phyloP scores from a whole-genome alignment of 2,113 vertebrate species.

The Hippocampus barbouri region DNA sequence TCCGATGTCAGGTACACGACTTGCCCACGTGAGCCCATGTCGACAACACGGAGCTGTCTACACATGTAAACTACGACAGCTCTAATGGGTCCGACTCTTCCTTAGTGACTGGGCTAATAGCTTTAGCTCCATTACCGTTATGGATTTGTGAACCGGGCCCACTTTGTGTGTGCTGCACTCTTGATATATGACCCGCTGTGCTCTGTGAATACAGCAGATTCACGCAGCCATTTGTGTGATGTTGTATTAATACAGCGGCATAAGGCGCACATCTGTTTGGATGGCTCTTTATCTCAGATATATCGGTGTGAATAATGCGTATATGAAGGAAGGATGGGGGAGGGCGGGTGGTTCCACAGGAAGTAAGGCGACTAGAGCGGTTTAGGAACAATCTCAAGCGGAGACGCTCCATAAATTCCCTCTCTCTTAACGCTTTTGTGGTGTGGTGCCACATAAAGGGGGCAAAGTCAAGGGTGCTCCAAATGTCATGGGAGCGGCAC shows the following conservation, averaged over 20 bases:
- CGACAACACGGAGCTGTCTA: not conserved
- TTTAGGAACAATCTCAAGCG: constrained; percentile 56
- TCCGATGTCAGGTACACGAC: not conserved
- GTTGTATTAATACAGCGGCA: constrained; percentile 42
- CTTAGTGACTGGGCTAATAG: constrained; percentile 34
- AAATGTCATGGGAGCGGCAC: constrained; percentile 64
- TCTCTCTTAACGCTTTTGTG: constrained; percentile 70
- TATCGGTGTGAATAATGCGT: constrained; percentile 57
- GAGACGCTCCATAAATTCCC: constrained; percentile 71
- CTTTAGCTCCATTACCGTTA: constrained; percentile 39
- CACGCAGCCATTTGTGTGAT: constrained; percentile 25
- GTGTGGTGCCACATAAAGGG: constrained; percentile 66
- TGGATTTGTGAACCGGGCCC: constrained; percentile 37
- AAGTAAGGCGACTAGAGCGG: not conserved
- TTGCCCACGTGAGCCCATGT: not conserved
- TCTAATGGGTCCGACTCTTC: constrained; percentile 41
- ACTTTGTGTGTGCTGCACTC: constrained; percentile 23
- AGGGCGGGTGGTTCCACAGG: constrained; percentile 5
- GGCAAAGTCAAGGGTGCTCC: constrained; percentile 67
- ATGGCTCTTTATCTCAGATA: constrained; percentile 52
- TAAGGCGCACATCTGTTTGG: constrained; percentile 37
- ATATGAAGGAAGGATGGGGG: constrained; percentile 8
- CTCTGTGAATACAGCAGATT: constrained; percentile 20
- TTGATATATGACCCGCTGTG: constrained; percentile 23
- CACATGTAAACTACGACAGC: constrained; percentile 3